Conservation (phyloP, 2,797 vertebrate species). For the Gymnothorax javanicus region DNA sequence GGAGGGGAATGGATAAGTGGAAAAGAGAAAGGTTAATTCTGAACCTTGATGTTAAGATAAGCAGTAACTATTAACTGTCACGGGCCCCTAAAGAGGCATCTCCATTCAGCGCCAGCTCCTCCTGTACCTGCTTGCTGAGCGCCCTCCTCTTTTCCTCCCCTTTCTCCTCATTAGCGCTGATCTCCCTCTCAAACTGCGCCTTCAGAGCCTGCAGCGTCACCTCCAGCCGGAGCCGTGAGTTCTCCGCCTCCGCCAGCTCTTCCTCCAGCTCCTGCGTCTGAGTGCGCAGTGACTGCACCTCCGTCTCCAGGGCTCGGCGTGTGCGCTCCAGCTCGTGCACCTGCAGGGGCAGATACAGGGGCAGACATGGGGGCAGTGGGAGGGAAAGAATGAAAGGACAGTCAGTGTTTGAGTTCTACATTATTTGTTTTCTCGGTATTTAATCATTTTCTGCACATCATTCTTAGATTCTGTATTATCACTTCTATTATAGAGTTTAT, state of each 20-base stretch:
- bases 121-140: constrained; percentile 84
- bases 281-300: constrained; percentile 76
- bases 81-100: not conserved
- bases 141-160: constrained; percentile 86
- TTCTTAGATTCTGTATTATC: too few relatives aligned
- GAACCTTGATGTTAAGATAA: not conserved
- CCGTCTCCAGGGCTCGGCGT: constrained; percentile 78
- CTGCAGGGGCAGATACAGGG: constrained; percentile 54
- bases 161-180: constrained; percentile 83
- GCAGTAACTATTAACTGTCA: not conserved
- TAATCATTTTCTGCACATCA: too few relatives aligned
- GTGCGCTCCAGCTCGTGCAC: constrained; percentile 89
- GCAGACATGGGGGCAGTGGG: not conserved
- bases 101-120: not conserved
- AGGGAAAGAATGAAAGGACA: not conserved
- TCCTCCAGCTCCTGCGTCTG: constrained; percentile 90
- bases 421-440: too few relatives aligned
- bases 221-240: constrained; percentile 85
- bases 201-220: constrained; percentile 90
- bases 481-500: too few relatives aligned
- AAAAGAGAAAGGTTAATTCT: not conserved
- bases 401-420: too few relatives aligned
- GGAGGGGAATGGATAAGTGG: not conserved
- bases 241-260: constrained; percentile 83
- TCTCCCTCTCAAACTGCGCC: constrained; percentile 88